Base-by-base conservation (phyloP, 2,113 vertebrate species). In the Eurypyga helias region DNA sequence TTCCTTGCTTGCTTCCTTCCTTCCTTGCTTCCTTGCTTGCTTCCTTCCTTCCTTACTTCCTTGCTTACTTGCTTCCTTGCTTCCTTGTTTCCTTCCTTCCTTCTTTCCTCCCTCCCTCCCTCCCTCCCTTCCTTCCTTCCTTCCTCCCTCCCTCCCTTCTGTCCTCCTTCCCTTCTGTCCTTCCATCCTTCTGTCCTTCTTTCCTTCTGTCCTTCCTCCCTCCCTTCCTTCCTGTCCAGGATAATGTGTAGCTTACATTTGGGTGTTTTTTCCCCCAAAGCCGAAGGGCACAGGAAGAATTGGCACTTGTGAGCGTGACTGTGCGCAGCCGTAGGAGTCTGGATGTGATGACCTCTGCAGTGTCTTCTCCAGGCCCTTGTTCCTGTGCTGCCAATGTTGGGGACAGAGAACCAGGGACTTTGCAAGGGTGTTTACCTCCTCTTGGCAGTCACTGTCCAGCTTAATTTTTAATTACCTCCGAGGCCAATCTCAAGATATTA, bases 401-500 rank as follows among this genome's bases (percentile, higher is more conserved):
- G 46, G 48, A 84, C 52, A 92, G 25, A 86, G 77, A 45, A 65
- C 14, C 21, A 75, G 34, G 38, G 60, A 60, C 65, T 67, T 93
- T 71, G 51, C 80, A 48, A 81, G 34, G 55, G 19, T 9, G 1
- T 66, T 84, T 72, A 14, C 8, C 57, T 79, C 31, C 25, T 87
- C 72, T 93, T 95, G 95, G 86, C 83, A 96, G 25, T 12, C 25
- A 29, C 38, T 73, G 41, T 49, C 77, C 49, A 10, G 91, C 91
- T 96, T 95, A 95, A 95, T 95, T 79, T 97, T 97, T 94, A 95
- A 95, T 79, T 72, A 46, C 19, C 25, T 82, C 46, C 0, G 0
- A 65, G 83, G 77, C 43, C 48, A 91, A 70, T 69, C 69, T 92
- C 80, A 72, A 89, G 86, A 62, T 95, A 78, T 43, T 61, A 58